Conservation (phyloP, 1,140 invertebrate species). For the Glomeris maerens region DNA sequence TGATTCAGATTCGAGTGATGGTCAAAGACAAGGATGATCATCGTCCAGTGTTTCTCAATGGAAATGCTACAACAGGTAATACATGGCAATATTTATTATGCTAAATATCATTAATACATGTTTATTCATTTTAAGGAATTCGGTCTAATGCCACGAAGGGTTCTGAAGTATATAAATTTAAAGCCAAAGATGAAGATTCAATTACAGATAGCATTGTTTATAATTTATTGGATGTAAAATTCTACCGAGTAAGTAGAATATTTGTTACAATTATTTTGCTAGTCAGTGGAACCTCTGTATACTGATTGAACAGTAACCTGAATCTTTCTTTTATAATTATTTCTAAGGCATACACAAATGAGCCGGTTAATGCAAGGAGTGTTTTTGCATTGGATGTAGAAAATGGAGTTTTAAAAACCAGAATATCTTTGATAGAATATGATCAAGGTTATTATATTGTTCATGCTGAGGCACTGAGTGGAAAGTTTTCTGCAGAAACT, state of each 20-base stretch:
- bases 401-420: too few relatives aligned
- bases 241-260: too few relatives aligned
- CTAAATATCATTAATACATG: background rate
- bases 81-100: background rate
- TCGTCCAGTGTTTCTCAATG: slow-evolving; percentile 12
- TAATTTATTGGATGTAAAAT: too few relatives aligned
- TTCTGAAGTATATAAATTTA: background rate
- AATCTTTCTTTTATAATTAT: too few relatives aligned
- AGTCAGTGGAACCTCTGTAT: too few relatives aligned
- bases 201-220: too few relatives aligned
- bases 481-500: background rate
- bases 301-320: too few relatives aligned
- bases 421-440: background rate
- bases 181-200: background rate
- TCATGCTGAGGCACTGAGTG: background rate
- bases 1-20: slow-evolving; percentile 13
- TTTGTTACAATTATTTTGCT: too few relatives aligned
- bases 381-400: too few relatives aligned
- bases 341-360: too few relatives aligned
- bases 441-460: background rate
- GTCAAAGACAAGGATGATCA: slow-evolving; percentile 21
- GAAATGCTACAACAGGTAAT: background rate
- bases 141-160: background rate
- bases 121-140: background rate
- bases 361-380: too few relatives aligned